These are phyloP conservation scores for Thunnus maccoyii DNA, from an alignment of 2,113 vertebrate genomes.

Conservation along the genomic window DNA sequence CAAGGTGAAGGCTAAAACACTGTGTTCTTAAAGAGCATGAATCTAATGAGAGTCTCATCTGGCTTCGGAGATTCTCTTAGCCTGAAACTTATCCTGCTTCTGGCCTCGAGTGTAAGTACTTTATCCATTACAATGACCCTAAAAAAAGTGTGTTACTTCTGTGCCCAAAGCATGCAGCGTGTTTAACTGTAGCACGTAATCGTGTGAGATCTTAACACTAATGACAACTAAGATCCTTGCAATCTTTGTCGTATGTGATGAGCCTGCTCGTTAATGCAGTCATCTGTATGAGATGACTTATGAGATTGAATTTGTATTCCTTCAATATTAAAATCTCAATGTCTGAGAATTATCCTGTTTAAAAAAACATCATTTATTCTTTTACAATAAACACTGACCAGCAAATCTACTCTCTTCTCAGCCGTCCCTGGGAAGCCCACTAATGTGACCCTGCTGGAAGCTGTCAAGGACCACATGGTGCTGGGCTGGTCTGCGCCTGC, in stretches of 20 bases:
- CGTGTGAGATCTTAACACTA: constrained; percentile 21
- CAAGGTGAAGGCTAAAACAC: constrained; percentile 69
- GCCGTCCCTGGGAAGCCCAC: constrained; percentile 88
- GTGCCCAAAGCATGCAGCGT: constrained; percentile 44
- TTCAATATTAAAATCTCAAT: background rate
- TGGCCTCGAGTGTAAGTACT: constrained; percentile 68
- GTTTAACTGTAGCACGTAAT: constrained; percentile 3
- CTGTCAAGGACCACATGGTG: constrained; percentile 91
- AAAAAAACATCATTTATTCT: background rate
- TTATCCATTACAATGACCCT: constrained; percentile 29
- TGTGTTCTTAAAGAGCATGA: constrained; percentile 75
- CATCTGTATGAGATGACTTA: constrained; percentile 2
- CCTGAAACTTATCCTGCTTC: constrained; percentile 43
- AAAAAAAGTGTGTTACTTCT: constrained; percentile 31
- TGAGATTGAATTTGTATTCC: background rate
- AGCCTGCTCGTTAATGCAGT: too few species aligned
- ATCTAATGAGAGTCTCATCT: constrained; percentile 57
- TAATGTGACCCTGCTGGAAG: constrained; percentile 90
- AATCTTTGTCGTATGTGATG: background rate
- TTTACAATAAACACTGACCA: background rate
- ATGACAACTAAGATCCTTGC: background rate
- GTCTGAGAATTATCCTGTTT: background rate
- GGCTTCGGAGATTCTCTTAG: constrained; percentile 55
- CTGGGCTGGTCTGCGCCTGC: constrained; percentile 91
- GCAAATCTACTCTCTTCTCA: constrained; percentile 68